Evolutionary conservation across 2,797 vertebrate genomes (phyloP).

Genomic region (Calcarius lapponicus): DNA sequence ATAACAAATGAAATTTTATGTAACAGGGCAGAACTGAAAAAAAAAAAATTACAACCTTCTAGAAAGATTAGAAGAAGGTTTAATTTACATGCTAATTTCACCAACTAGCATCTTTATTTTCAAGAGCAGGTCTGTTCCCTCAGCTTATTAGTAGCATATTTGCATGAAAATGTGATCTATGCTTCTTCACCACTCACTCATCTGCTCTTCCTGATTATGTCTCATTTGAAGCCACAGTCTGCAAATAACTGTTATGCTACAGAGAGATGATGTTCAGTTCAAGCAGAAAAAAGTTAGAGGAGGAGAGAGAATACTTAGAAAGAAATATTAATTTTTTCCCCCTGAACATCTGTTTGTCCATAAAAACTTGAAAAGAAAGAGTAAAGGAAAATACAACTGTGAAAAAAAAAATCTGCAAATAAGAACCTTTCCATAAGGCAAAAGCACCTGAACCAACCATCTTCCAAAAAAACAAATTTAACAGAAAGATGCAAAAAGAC

Average conservation of each 20-base stretch:
- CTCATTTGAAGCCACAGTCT: constrained; percentile 16
- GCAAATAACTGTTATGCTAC: not conserved
- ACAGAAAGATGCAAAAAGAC: not conserved
- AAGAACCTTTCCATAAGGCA: not conserved
- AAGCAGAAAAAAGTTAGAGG: not conserved
- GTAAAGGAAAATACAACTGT: not conserved
- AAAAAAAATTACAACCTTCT: not conserved
- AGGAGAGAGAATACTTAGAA: not conserved
- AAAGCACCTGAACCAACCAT: not conserved
- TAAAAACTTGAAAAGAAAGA: not conserved
- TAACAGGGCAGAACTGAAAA: not conserved
- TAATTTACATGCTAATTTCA: constrained; percentile 42
- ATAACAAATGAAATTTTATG: not conserved
- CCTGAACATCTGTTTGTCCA: not conserved
- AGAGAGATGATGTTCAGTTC: not conserved
- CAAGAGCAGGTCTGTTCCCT: not conserved
- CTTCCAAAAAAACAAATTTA: not conserved
- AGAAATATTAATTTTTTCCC: not conserved
- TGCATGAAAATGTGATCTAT: constrained; percentile 40
- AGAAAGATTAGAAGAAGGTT: not conserved
- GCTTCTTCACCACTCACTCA: constrained; percentile 16
- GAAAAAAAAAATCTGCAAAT: not conserved
- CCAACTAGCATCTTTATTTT: not conserved
- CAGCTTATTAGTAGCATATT: constrained; percentile 23
- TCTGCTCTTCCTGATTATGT: constrained; percentile 5